Conservation (phyloP, 2,797 vertebrate species). For the Distichodus sexfasciatus region DNA sequence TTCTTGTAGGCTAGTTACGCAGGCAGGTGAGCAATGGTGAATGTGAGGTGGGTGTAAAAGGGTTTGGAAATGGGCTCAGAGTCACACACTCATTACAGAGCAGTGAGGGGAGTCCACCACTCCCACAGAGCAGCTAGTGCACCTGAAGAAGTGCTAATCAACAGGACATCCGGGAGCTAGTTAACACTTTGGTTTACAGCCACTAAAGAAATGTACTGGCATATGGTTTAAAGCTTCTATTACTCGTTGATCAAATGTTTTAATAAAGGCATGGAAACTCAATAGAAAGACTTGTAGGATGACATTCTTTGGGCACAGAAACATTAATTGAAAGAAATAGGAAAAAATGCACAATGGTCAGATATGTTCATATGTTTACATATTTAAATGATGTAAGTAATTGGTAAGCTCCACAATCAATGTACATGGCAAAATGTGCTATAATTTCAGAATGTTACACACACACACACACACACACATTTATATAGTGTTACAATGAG, state of each 20-base stretch:
- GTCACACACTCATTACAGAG: slow-evolving; percentile 35
- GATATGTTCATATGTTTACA: too few species aligned
- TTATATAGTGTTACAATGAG: neutral
- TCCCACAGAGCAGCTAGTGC: slow-evolving; percentile 13
- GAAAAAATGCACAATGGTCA: too few species aligned
- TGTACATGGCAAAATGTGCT: neutral
- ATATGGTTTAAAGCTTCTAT: neutral
- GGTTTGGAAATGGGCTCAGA: slow-evolving; percentile 33
- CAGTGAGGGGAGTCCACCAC: slow-evolving; percentile 18
- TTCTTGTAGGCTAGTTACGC: neutral
- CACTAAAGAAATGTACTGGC: neutral
- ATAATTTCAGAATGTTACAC: neutral
- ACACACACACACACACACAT: neutral
- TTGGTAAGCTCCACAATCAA: too few species aligned
- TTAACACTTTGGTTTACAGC: neutral
- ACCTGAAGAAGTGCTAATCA: slow-evolving; percentile 2
- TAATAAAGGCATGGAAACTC: too few species aligned
- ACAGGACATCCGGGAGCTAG: slow-evolving; percentile 14
- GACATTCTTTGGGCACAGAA: too few species aligned
- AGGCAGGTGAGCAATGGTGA: slow-evolving; percentile 9
- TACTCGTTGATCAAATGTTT: too few species aligned
- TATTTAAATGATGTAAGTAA: too few species aligned
- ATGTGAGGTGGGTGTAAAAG: slow-evolving; percentile 6
- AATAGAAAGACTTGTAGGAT: too few species aligned
- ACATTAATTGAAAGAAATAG: too few species aligned